Evolutionary conservation across 2,888 invertebrate species (phyloP), one percentile per base, ranked within the genome.

Genomic region (Harpagoxenus sublaevis): DNA sequence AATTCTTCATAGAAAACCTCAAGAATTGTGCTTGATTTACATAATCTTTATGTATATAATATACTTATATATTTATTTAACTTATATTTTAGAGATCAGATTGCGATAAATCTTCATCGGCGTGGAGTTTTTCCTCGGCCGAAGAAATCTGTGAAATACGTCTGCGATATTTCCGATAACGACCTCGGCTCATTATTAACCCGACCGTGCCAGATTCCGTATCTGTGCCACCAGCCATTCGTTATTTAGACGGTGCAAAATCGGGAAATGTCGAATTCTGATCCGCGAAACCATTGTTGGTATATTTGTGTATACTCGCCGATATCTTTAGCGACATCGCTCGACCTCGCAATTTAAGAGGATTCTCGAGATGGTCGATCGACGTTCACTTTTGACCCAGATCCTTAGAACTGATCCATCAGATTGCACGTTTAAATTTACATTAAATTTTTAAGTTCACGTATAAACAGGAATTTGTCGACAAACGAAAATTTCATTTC

Each of bases 381-480:
- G 83, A 86, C 79, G 73, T 86, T 85, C 84, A 85, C 84, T 85
- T 89, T 83, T 89, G 85, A 89, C 89, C 89, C 15, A 89, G 70
- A 88, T 89, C 35, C 39, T 60, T 51, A 39, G 1, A 62, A 66
- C 3, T 42, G 48, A 12, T 79, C 39, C 23, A n/a, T 70, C 48
- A 42, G 35, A 35, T 35, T 6, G 35, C 0, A 35, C 35, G 35
- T 35, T 35, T 35, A 35, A 35, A 35, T 35, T 35, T 35, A 35
- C 35, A 6, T 35, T 35, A 35, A 35, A 42, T 42, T 42, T 10
- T 31, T 15, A 51, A 51, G 3, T 35, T 35, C 6, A 4, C 15
- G 3, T 65, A 35, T 65, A 35, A 65, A 65, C 1, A 35, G 6
- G 6, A 66, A 31, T 45, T 62, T 28, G 12, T 74, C 31, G 15